Base-by-base conservation (phyloP, 2,113 vertebrate genomes). In the Lamprotornis superbus region DNA sequence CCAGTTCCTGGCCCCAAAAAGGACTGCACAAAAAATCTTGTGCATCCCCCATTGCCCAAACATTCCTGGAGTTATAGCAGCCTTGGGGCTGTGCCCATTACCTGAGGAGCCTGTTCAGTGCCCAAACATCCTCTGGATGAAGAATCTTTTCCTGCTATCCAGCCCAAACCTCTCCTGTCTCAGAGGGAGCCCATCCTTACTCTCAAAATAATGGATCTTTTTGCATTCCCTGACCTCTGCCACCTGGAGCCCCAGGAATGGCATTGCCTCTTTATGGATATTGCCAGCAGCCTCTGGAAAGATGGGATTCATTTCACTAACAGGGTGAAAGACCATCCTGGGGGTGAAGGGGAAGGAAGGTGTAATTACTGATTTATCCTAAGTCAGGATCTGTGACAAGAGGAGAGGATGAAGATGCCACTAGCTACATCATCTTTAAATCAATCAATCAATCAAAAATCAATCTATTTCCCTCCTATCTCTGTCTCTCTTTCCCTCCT, bases 241-340 rank as follows among this genome's bases (percentile, higher is more conserved):
- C 4, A 3, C 59, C 30, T 11, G 18, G 15, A 22, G 9, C 16
- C 16, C 5, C 13, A 21, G 56, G 40, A 90, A 30, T 0, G 2
- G 37, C 55, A 31, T 5, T 53, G 39, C 37, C 47, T 83, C 55
- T 18, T n/a, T 13, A 21, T 19, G 9, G 35, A 52, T 40, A 28
- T 24, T n/a, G 25, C 1, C 2, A 27, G 22, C 10, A 50, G 28
- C n/a, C 25, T 63, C 57, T 52, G 74, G 50, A 60, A 77, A 44
- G 67, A n/a, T 40, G 28, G 75, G 15, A 69, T 37, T 79, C 10
- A 37, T 70, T 92, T 71, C 46, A 30, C 28, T 74, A 33, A 71
- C 19, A 31, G 39, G 35, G 42, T 64, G 44, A 67, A 60, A 81
- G 33, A 59, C 5, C 5, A 1, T 5, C 0, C 2, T 11, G 37